Evolutionary conservation across 2,797 vertebrate species (phyloP).

Genomic region (Geotrypetes seraphini): DNA sequence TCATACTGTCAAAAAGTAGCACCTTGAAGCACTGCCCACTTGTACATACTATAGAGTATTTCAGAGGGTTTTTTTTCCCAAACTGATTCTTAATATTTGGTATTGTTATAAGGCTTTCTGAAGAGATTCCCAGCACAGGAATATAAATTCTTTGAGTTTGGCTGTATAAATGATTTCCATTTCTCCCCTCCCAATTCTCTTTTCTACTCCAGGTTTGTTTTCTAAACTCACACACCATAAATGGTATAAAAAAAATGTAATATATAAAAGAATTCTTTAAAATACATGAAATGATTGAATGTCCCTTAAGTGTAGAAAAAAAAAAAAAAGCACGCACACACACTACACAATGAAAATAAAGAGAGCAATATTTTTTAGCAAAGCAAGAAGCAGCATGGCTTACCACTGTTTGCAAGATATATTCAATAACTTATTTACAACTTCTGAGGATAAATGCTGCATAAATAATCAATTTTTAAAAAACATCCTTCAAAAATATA

Average conservation of each 20-base stretch:
- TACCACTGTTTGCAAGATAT: constrained; percentile 7
- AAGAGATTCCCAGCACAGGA: constrained; percentile 17
- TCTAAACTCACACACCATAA: not conserved
- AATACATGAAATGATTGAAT: not conserved
- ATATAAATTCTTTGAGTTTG: constrained; percentile 20
- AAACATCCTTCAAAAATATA: constrained; percentile 1
- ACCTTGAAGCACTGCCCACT: constrained; percentile 12
- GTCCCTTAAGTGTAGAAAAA: constrained; percentile 12
- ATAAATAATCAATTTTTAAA: not conserved
- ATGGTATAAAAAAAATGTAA: not conserved
- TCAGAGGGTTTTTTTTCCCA: constrained; percentile 20
- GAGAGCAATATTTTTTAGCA: not conserved
- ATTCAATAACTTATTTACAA: constrained; percentile 7
- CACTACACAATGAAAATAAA: not conserved
- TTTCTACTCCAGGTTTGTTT: not conserved
- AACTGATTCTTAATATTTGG: constrained; percentile 19
- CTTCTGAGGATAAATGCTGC: constrained; percentile 1
- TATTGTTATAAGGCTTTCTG: constrained; percentile 9
- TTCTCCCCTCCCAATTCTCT: not conserved
- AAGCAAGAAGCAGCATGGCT: constrained; percentile 13
- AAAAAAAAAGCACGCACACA: not conserved
- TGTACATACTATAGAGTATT: too few species aligned
- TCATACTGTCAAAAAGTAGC: constrained; percentile 25
- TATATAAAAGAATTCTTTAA: not conserved
- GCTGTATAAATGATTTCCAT: not conserved